phyloP scores from a whole-genome alignment of 2,113 vertebrate genomes.

The Girardinichthys multiradiatus region DNA sequence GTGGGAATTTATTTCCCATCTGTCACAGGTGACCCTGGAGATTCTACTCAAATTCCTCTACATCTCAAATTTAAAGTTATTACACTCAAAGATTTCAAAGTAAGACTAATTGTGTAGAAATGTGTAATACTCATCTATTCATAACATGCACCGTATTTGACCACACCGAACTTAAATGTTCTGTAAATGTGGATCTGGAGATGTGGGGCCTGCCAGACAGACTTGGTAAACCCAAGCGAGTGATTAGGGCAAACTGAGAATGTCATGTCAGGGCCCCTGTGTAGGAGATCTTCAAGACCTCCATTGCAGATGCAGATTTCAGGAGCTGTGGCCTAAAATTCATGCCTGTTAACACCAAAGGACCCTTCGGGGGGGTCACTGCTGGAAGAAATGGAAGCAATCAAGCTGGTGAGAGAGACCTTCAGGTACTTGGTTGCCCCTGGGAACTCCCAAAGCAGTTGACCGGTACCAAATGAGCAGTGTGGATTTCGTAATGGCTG shows the following conservation, averaged over 20 bases:
- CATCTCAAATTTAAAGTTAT: neutral
- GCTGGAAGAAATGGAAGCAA: neutral
- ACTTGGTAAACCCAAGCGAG: too few species aligned
- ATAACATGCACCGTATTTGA: neutral
- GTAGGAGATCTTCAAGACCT: too few species aligned
- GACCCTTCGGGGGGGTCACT: too few species aligned
- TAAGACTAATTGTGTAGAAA: too few species aligned
- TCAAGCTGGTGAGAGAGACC: neutral
- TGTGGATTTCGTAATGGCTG: too few species aligned
- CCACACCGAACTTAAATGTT: neutral
- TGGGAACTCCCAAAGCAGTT: too few species aligned
- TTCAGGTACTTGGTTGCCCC: neutral
- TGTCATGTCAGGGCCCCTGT: too few species aligned
- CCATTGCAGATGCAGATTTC: neutral
- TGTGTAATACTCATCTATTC: neutral
- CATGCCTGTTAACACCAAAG: neutral
- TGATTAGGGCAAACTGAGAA: too few species aligned
- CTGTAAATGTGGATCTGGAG: neutral
- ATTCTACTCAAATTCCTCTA: too few species aligned
- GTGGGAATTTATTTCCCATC: conserved; percentile 99
- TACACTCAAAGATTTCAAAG: too few species aligned
- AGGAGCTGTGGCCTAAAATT: neutral
- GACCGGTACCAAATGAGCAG: too few species aligned
- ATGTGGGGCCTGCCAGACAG: too few species aligned
- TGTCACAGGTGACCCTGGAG: conserved; percentile 88